Evolutionary conservation across 2,113 vertebrate genomes (phyloP).

Genomic region (Equus przewalskii): DNA sequence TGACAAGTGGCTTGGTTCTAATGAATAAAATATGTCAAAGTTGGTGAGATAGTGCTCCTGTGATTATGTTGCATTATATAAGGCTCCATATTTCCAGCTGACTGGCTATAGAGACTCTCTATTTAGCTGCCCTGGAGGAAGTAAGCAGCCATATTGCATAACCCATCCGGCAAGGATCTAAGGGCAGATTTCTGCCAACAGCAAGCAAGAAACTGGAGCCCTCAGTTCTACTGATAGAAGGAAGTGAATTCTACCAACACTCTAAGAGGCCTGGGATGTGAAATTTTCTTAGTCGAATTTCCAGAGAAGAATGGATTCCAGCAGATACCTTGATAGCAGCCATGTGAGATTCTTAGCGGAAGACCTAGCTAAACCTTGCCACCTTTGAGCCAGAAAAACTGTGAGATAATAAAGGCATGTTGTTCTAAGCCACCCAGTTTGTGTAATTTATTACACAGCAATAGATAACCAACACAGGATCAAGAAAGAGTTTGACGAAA

Average conservation of each 20-base stretch:
- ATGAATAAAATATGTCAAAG: background rate
- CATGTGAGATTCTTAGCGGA: background rate
- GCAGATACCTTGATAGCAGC: background rate
- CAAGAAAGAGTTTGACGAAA: background rate
- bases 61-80: background rate
- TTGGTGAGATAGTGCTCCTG: background rate
- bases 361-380: background rate
- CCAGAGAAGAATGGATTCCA: background rate
- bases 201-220: background rate
- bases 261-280: background rate
- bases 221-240: background rate
- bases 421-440: background rate
- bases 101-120: background rate
- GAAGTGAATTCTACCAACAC: background rate
- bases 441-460: background rate
- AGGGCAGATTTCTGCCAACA: background rate
- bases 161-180: background rate
- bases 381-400: background rate
- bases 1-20: background rate
- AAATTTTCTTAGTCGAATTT: background rate
- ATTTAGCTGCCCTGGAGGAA: background rate
- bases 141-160: background rate
- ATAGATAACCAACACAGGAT: background rate
- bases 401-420: background rate
- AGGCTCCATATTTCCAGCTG: background rate